These are phyloP conservation scores for Brevimyrus niger DNA, from an alignment of 2,113 vertebrate species.

Conservation along the genomic window DNA sequence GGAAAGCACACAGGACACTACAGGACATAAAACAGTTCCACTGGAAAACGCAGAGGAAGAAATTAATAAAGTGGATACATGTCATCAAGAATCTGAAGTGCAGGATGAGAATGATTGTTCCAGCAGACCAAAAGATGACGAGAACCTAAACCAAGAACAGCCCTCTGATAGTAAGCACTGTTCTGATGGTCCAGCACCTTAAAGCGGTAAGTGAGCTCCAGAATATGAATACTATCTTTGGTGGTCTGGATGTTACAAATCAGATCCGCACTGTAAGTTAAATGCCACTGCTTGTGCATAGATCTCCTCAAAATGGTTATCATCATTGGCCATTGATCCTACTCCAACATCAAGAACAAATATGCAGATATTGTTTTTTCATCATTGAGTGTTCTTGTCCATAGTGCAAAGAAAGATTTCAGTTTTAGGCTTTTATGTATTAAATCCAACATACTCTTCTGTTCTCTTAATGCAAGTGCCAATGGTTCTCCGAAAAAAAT, in stretches of 20 bases:
- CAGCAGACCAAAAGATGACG: constrained; percentile 49
- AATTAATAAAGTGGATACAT: constrained; percentile 41
- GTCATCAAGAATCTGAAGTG: constrained; percentile 54
- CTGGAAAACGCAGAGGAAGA: constrained; percentile 36
- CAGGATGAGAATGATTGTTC: constrained; percentile 56
- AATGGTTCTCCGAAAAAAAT: not conserved
- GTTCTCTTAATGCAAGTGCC: not conserved
- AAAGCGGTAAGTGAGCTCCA: constrained; percentile 64
- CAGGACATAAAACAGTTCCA: constrained; percentile 39
- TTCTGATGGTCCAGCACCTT: constrained; percentile 46
- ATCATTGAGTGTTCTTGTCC: constrained; percentile 21
- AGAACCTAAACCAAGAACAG: constrained; percentile 30
- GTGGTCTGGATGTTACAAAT: constrained; percentile 39
- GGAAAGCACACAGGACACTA: constrained; percentile 47
- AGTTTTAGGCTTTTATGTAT: not conserved
- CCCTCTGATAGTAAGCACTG: constrained; percentile 2
- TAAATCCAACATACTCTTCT: not conserved
- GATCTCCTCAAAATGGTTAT: constrained; percentile 38
- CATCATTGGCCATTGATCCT: constrained; percentile 43
- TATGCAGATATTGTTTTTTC: constrained; percentile 32
- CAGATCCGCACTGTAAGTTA: constrained; percentile 34
- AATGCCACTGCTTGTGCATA: constrained; percentile 27
- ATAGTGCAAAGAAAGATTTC: not conserved
- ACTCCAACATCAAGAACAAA: constrained; percentile 25
- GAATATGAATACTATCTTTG: constrained; percentile 41